Evolutionary conservation across 2,888 invertebrate genomes (phyloP).

Genomic region (Chloromyia formosa): DNA sequence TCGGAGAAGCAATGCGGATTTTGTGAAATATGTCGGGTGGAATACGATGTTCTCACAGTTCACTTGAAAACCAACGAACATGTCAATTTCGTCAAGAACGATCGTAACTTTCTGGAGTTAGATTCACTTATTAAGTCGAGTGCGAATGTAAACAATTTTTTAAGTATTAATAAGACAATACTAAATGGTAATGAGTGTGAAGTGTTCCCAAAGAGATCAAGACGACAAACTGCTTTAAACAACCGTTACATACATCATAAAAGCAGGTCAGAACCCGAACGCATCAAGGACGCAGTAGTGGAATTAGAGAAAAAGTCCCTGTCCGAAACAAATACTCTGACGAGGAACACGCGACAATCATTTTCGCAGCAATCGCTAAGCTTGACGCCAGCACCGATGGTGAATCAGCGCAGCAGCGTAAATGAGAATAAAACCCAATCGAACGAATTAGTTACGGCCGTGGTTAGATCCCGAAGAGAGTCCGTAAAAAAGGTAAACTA

Average conservation of each 20-base stretch:
- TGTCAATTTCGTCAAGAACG: slow-evolving; percentile 76
- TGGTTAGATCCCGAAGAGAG: slow-evolving; percentile 55
- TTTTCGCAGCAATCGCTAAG: slow-evolving; percentile 32
- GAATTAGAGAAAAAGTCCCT: slow-evolving; percentile 23
- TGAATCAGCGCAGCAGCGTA: background rate
- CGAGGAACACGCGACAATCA: slow-evolving; percentile 35
- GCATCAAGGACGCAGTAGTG: background rate
- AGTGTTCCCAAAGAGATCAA: slow-evolving; percentile 35
- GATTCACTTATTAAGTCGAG: slow-evolving; percentile 76
- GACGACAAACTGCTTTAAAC: slow-evolving; percentile 8
- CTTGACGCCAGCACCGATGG: background rate
- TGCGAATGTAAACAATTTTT: slow-evolving; percentile 74
- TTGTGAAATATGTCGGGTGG: slow-evolving; percentile 82
- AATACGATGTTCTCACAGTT: slow-evolving; percentile 74
- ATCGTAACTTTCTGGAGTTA: slow-evolving; percentile 77
- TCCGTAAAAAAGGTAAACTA: slow-evolving; percentile 51
- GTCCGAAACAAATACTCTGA: slow-evolving; percentile 6
- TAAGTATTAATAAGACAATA: slow-evolving; percentile 66
- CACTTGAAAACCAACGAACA: slow-evolving; percentile 81
- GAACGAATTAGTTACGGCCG: slow-evolving; percentile 52
- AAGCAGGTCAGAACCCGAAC: slow-evolving; percentile 9
- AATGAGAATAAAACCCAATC: background rate
- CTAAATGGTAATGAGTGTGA: slow-evolving; percentile 34
- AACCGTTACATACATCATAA: slow-evolving; percentile 14
- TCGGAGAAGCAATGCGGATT: slow-evolving; percentile 70